Evolutionary conservation across 2,888 invertebrate genomes (phyloP).

Genomic region (Abscondita cerata): DNA sequence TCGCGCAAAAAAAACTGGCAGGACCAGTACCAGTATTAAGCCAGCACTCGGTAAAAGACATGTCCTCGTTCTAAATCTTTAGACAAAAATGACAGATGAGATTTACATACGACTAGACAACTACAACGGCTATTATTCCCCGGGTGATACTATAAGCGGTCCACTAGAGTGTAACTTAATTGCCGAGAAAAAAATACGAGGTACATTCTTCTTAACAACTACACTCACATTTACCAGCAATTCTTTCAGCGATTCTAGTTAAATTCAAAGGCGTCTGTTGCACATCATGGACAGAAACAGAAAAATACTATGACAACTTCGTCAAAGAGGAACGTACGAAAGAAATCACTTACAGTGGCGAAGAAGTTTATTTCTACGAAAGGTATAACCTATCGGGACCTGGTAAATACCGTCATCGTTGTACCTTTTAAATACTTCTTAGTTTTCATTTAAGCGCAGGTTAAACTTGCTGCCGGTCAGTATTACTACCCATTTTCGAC

Average conservation of each 20-base stretch:
- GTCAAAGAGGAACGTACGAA: background rate
- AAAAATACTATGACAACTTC: constrained; percentile 13
- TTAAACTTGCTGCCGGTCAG: constrained; percentile 42
- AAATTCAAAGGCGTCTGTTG: constrained; percentile 23
- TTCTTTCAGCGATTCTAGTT: constrained; percentile 25
- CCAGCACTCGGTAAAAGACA: too few species aligned
- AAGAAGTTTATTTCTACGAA: constrained; percentile 16
- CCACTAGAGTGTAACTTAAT: constrained; percentile 25
- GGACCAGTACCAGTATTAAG: too few species aligned
- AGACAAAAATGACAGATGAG: background rate
- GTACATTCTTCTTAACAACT: constrained; percentile 19
- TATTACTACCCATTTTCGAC: constrained; percentile 48
- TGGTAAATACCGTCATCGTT: background rate
- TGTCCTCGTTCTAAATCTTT: too few species aligned
- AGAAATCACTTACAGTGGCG: constrained; percentile 5
- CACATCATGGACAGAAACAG: constrained; percentile 24
- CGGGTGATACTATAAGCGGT: constrained; percentile 30
- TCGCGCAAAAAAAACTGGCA: too few species aligned
- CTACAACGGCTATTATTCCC: constrained; percentile 34
- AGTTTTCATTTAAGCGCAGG: background rate
- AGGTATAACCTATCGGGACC: background rate
- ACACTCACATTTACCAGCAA: background rate
- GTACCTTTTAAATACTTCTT: too few species aligned
- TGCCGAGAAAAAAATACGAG: constrained; percentile 22
- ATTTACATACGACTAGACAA: constrained; percentile 46